These are phyloP conservation scores for Corynorhinus townsendii DNA, from an alignment of 2,113 vertebrate species.

Conservation along the genomic window DNA sequence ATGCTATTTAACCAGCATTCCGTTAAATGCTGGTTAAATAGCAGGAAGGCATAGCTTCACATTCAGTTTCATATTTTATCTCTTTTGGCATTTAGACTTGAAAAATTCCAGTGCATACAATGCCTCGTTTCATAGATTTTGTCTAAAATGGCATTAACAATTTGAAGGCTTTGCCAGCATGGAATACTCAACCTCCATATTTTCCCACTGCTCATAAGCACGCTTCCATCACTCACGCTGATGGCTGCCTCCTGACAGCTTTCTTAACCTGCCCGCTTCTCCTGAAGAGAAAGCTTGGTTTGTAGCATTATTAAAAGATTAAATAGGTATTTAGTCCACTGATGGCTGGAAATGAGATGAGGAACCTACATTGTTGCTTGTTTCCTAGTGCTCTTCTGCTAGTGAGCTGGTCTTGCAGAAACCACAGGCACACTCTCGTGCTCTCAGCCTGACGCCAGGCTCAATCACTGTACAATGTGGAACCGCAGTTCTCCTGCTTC, in stretches of 20 bases:
- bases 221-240: background rate
- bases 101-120: background rate
- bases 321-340: background rate
- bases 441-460: background rate
- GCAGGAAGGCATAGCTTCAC: background rate
- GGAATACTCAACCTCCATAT: background rate
- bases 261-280: background rate
- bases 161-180: background rate
- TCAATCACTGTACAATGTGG: accelerated
- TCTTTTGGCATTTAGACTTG: background rate
- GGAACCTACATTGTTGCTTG: background rate
- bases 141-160: background rate
- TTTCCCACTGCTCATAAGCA: too few relatives aligned
- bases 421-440: accelerated
- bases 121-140: background rate
- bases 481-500: accelerated
- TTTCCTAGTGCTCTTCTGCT: background rate
- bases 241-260: background rate
- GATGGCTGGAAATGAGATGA: background rate
- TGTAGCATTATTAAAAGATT: background rate
- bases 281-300: background rate
- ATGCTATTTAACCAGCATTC: too few relatives aligned
- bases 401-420: background rate
- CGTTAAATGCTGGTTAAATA: background rate
- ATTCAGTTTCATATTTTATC: background rate